phyloP scores from a whole-genome alignment of 2,888 invertebrate genomes.

The Xestia xanthographa region DNA sequence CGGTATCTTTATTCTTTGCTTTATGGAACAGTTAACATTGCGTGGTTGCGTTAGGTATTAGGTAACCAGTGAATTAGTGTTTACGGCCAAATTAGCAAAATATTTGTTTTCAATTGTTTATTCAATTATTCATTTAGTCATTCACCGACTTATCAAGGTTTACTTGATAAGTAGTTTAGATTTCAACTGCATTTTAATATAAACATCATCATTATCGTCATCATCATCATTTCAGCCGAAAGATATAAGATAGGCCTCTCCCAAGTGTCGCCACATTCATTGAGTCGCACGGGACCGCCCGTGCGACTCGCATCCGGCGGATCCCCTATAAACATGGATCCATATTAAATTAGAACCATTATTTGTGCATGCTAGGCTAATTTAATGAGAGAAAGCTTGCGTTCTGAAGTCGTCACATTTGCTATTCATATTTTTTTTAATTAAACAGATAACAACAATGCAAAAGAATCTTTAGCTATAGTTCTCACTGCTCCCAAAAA shows the following conservation, averaged over 20 bases:
- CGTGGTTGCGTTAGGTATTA: conserved; percentile 34
- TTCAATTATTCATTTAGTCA: not conserved
- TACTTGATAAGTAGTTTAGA: no score
- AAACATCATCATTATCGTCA: no score
- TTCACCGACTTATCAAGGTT: no score
- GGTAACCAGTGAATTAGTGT: conserved; percentile 38
- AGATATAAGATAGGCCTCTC: no score
- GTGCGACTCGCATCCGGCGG: no score
- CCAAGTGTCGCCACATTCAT: no score
- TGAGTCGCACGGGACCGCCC: no score
- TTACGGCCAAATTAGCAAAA: conserved; percentile 23
- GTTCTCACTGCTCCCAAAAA: not conserved
- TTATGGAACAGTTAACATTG: conserved; percentile 56
- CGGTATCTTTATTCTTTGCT: conserved; percentile 42
- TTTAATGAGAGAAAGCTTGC: not conserved
- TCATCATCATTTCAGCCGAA: no score
- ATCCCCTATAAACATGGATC: not conserved
- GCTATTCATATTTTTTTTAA: not conserved
- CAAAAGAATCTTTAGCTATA: not conserved
- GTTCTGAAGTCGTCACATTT: not conserved
- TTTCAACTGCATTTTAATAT: not conserved
- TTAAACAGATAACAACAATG: not conserved
- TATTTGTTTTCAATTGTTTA: conserved; percentile 39
- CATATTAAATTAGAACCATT: not conserved
- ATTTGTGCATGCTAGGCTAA: not conserved